Conservation (phyloP, 2,113 vertebrate species). For the Eudorcas thomsonii region DNA sequence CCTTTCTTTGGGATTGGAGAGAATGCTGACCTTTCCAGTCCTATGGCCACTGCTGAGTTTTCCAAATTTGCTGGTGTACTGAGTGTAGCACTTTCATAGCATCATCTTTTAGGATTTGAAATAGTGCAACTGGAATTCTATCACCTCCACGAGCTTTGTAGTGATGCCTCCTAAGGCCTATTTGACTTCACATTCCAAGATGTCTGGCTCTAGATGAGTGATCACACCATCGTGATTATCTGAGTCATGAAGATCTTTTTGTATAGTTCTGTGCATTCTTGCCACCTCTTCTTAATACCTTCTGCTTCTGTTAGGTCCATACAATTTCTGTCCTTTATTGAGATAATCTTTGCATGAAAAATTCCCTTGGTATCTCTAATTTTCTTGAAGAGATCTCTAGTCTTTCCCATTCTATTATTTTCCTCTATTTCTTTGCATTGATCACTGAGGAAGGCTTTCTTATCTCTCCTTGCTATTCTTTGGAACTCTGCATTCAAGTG, state of each 20-base stretch:
- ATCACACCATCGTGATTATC: background rate
- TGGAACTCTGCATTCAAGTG: background rate
- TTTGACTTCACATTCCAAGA: background rate
- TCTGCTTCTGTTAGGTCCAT: background rate
- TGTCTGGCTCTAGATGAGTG: background rate
- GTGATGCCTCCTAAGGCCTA: background rate
- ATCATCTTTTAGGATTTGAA: background rate
- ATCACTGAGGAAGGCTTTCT: background rate
- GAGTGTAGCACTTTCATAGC: background rate
- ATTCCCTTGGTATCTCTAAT: background rate
- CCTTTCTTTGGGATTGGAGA: background rate
- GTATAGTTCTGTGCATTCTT: background rate
- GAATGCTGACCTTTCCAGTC: background rate
- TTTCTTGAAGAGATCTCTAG: background rate
- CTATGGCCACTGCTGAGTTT: background rate
- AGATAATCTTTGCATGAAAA: background rate
- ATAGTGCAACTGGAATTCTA: background rate
- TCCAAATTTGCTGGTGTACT: background rate
- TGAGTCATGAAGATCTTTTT: background rate
- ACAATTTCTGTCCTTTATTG: background rate
- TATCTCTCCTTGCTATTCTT: background rate
- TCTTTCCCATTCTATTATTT: background rate
- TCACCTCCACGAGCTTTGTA: background rate
- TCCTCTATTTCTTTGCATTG: background rate
- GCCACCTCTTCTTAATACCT: background rate